phyloP scores from a whole-genome alignment of 2,797 vertebrate genomes.

The Glyptemys insculpta region DNA sequence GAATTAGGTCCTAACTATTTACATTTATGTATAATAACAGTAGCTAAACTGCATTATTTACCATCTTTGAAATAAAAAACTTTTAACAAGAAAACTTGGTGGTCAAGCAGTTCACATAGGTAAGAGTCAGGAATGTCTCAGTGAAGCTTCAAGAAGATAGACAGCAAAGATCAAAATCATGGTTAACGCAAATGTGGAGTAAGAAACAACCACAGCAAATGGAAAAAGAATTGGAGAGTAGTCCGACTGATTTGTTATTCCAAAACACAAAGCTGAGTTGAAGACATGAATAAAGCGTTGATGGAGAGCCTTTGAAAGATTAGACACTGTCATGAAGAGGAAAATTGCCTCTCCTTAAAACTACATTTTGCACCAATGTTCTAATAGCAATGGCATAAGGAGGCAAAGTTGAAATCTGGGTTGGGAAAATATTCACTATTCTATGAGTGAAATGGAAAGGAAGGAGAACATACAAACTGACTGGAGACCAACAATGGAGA shows the following conservation, averaged over 20 bases:
- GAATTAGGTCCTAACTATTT: not conserved
- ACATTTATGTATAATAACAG: not conserved
- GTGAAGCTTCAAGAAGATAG: conserved; percentile 18
- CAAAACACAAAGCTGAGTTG: not conserved
- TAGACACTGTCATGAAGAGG: not conserved
- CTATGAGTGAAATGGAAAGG: not conserved
- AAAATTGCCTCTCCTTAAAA: not conserved
- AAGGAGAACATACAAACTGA: not conserved
- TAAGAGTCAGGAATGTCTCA: not conserved
- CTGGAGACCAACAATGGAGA: not conserved
- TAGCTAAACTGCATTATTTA: conserved; percentile 6
- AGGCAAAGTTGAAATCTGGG: conserved; percentile 5
- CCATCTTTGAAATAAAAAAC: not conserved
- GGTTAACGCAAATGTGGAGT: not conserved
- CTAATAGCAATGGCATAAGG: not conserved
- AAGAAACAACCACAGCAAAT: conserved; percentile 9
- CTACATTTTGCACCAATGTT: not conserved
- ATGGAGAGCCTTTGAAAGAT: not conserved
- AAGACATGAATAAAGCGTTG: not conserved
- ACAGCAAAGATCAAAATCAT: not conserved
- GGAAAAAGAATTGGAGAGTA: conserved; percentile 54
- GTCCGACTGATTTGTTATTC: conserved; percentile 43
- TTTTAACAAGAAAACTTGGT: not conserved
- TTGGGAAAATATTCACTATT: not conserved
- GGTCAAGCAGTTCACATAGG: not conserved